phyloP scores from a whole-genome alignment of 2,797 vertebrate genomes.

The Hozukius guyotensis region DNA sequence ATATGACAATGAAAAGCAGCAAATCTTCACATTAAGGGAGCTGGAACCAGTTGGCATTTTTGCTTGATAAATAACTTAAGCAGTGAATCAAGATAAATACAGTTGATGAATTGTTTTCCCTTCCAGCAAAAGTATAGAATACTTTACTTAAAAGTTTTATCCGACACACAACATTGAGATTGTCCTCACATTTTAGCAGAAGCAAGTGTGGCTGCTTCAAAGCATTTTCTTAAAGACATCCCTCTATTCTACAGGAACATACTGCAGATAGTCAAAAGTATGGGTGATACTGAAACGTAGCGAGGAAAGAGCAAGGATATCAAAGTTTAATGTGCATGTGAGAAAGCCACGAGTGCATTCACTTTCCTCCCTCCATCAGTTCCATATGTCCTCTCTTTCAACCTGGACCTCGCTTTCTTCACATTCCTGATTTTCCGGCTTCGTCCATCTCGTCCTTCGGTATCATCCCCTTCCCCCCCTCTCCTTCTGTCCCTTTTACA shows the following conservation, averaged over 20 bases:
- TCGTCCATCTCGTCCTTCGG: constrained; percentile 30
- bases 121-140: background rate
- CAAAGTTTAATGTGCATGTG: constrained; percentile 53
- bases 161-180: background rate
- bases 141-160: background rate
- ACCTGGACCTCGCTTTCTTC: constrained; percentile 24
- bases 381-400: constrained; percentile 8
- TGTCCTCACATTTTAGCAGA: background rate
- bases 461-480: constrained; percentile 16
- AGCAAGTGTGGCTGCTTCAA: background rate
- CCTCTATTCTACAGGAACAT: background rate
- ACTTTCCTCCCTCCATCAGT: constrained; percentile 16
- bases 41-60: background rate
- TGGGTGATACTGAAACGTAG: constrained; percentile 22
- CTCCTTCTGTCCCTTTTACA: constrained; percentile 26
- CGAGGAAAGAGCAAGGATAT: background rate
- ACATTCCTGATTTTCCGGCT: background rate
- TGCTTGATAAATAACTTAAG: background rate
- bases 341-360: constrained; percentile 40
- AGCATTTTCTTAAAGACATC: background rate
- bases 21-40: background rate
- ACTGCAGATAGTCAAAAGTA: constrained; percentile 6
- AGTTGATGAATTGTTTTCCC: background rate
- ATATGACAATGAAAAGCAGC: background rate
- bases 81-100: background rate